Conservation (phyloP, 2,888 invertebrate genomes). For the Eubasilissa splendida region DNA sequence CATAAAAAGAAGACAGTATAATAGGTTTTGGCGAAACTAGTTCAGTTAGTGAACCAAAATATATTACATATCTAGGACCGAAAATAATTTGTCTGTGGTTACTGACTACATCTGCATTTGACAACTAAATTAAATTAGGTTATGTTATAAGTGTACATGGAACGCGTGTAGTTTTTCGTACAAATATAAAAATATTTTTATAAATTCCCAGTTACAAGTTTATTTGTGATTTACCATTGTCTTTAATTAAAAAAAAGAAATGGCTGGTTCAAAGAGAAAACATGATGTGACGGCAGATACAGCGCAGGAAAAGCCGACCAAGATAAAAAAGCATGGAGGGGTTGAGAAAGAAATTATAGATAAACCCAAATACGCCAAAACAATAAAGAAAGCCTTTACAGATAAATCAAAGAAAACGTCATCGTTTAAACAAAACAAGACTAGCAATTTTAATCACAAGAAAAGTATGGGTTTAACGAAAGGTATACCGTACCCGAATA, state of each 20-base stretch:
- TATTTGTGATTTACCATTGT: too few species aligned
- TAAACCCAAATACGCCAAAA: constrained; percentile 22
- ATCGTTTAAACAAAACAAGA: neutral
- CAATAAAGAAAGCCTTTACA: constrained; percentile 1
- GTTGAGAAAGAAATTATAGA: neutral
- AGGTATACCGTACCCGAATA: constrained; percentile 8
- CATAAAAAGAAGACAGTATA: too few species aligned
- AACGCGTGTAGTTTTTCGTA: too few species aligned
- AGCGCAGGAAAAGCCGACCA: constrained; percentile 10
- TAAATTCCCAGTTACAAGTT: too few species aligned
- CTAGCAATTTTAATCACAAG: constrained; percentile 7
- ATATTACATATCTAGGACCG: too few species aligned
- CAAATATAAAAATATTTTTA: neutral
- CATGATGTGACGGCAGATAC: neutral
- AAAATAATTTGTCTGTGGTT: neutral
- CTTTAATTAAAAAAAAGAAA: neutral
- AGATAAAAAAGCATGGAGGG: constrained; percentile 29
- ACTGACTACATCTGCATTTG: constrained; percentile 8
- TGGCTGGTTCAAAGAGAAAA: constrained; percentile 20
- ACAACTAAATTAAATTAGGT: constrained; percentile 1
- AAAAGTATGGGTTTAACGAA: neutral
- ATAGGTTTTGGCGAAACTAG: too few species aligned
- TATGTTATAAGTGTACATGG: neutral
- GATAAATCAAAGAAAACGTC: constrained; percentile 16
- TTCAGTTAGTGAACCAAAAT: too few species aligned